A percentile compares a stretch with the other conserved stretches of the same genome.
Conservation (phyloP, 1,140 invertebrate genomes). For the Lepidostoma basale region DNA sequence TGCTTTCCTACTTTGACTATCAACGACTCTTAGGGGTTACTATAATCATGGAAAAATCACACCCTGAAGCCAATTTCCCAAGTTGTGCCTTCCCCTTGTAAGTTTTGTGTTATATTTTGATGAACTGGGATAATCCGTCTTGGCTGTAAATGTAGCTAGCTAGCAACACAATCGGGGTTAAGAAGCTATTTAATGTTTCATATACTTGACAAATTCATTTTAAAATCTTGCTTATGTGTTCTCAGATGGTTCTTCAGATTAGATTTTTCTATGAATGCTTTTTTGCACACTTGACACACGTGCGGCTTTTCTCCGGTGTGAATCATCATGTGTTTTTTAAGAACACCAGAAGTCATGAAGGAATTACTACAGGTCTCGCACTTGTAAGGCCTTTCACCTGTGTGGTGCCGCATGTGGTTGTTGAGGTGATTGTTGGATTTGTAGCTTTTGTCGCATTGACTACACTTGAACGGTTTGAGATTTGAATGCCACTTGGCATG, state of each 20-base stretch:
- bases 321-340: conserved; percentile 65
- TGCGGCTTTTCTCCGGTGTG: conserved; percentile 61
- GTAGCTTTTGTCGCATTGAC: conserved; percentile 75
- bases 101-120: too few relatives aligned
- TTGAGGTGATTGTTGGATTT: conserved; percentile 67
- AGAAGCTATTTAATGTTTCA: too few relatives aligned
- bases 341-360: conserved; percentile 39
- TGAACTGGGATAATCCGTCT: too few relatives aligned
- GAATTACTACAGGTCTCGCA: conserved; percentile 64
- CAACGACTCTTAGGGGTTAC: too few relatives aligned
- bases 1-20: too few relatives aligned
- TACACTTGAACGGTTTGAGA: conserved; percentile 68
- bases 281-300: conserved; percentile 48
- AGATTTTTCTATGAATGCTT: conserved; percentile 45
- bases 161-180: too few relatives aligned
- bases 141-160: too few relatives aligned
- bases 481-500: conserved; percentile 67
- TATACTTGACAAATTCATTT: not conserved
- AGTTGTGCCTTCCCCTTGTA: too few relatives aligned
- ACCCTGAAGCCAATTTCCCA: too few relatives aligned
- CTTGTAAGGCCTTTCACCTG: conserved; percentile 65
- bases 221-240: conserved; percentile 33
- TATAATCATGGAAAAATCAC: too few relatives aligned
- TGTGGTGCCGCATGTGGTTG: conserved; percentile 64
- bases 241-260: conserved; percentile 46